These are phyloP conservation scores for Coendou prehensilis DNA, from an alignment of 2,797 vertebrate species.

Conservation along the genomic window DNA sequence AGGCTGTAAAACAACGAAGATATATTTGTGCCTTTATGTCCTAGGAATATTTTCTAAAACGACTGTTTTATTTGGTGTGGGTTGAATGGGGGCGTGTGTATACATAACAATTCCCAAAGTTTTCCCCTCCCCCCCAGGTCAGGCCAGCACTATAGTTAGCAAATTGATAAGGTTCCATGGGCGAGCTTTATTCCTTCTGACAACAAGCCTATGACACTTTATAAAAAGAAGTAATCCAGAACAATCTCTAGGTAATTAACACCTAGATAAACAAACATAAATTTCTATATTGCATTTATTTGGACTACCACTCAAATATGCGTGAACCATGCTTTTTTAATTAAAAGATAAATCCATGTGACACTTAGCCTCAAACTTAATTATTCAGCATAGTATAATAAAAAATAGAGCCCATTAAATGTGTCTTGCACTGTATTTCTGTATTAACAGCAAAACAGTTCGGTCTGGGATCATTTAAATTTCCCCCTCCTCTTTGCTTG, in stretches of 20 bases:
- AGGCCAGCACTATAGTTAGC: slow-evolving; percentile 88
- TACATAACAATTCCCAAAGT: slow-evolving; percentile 86
- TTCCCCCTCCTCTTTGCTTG: slow-evolving; percentile 89
- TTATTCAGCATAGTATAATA: slow-evolving; percentile 99
- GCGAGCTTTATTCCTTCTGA: slow-evolving; percentile 96
- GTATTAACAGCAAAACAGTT: slow-evolving; percentile 99
- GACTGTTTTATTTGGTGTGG: slow-evolving; percentile 86
- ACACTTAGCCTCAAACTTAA: slow-evolving; percentile 99
- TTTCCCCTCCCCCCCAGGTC: slow-evolving; percentile 84
- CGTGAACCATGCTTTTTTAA: slow-evolving; percentile 99
- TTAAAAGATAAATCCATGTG: slow-evolving; percentile 99
- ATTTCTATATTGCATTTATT: slow-evolving; percentile 99
- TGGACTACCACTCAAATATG: slow-evolving; percentile 99
- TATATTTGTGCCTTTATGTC: slow-evolving; percentile 89
- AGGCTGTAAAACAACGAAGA: slow-evolving; percentile 88
- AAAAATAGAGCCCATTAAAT: slow-evolving; percentile 99
- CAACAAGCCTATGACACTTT: slow-evolving; percentile 94
- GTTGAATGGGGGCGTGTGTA: slow-evolving; percentile 77
- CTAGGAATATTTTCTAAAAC: slow-evolving; percentile 86
- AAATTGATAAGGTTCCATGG: slow-evolving; percentile 93
- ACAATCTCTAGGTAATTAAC: slow-evolving; percentile 99
- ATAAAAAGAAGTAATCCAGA: slow-evolving; percentile 96
- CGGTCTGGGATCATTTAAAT: slow-evolving; percentile 98
- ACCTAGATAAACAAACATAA: slow-evolving; percentile 99
- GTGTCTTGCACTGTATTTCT: slow-evolving; percentile 99